These are phyloP conservation scores for Drosophila falleni DNA, from an alignment of 2,888 invertebrate genomes.

Conservation along the genomic window DNA sequence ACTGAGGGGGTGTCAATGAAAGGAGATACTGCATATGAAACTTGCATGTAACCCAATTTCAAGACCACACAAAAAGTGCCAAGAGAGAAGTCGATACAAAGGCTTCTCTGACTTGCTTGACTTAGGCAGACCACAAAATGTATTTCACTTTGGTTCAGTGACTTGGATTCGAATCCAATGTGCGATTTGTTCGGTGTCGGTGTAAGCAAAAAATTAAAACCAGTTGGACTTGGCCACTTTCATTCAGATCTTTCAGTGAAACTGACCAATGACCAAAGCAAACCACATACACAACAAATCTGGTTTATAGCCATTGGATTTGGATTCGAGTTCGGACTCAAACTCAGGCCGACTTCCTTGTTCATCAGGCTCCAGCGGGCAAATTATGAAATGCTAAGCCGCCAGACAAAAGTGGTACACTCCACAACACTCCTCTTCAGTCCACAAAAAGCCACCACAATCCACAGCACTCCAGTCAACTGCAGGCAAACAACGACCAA, in stretches of 20 bases:
- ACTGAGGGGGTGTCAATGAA: no score
- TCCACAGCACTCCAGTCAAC: slow-evolving; percentile 6
- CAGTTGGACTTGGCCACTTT: slow-evolving; percentile 68
- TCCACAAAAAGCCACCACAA: slow-evolving; percentile 6
- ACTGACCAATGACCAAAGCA: slow-evolving; percentile 64
- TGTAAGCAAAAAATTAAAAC: slow-evolving; percentile 53
- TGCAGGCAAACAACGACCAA: slow-evolving; percentile 20
- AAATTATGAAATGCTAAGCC: slow-evolving; percentile 69
- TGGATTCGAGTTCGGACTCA: slow-evolving; percentile 34
- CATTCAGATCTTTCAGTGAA: slow-evolving; percentile 68
- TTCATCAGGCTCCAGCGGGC: slow-evolving; percentile 37
- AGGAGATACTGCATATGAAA: slow-evolving; percentile 3
- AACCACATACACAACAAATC: slow-evolving; percentile 50
- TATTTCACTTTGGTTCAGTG: slow-evolving; percentile 70
- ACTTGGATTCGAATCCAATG: slow-evolving; percentile 52
- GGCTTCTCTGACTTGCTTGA: slow-evolving; percentile 38
- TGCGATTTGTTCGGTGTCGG: background rate
- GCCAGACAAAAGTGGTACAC: slow-evolving; percentile 49
- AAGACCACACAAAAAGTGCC: slow-evolving; percentile 54
- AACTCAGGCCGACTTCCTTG: slow-evolving; percentile 58
- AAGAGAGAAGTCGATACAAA: slow-evolving; percentile 31
- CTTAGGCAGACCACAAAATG: slow-evolving; percentile 61
- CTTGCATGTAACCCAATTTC: slow-evolving; percentile 59
- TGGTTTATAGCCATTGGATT: slow-evolving; percentile 65
- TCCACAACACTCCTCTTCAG: background rate